These are phyloP conservation scores for Agriopis aurantiaria DNA, from an alignment of 2,888 invertebrate genomes.

Conservation along the genomic window DNA sequence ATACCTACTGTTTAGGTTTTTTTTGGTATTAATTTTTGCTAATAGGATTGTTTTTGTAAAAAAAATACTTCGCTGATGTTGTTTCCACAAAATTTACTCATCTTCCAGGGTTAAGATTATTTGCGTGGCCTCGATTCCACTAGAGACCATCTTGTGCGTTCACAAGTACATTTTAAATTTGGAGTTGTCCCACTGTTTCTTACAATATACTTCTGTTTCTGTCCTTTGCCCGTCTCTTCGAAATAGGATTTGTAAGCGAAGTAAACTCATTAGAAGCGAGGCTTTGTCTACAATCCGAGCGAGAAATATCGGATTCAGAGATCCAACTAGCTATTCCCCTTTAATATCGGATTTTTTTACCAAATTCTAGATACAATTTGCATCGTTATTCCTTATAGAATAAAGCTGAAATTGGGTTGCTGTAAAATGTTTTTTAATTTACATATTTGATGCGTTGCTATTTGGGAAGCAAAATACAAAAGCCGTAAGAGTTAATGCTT, in stretches of 20 bases:
- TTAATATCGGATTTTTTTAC: slow-evolving; percentile 36
- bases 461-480: slow-evolving; percentile 30
- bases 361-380: slow-evolving; percentile 21
- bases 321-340: slow-evolving; percentile 47
- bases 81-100: no score
- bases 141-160: no score
- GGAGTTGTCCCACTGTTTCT: slow-evolving; percentile 3
- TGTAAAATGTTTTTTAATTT: slow-evolving; percentile 25
- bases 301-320: slow-evolving; percentile 56
- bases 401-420: slow-evolving; percentile 21
- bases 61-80: not conserved
- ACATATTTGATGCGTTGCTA: slow-evolving; percentile 34
- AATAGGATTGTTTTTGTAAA: no score
- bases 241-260: slow-evolving; percentile 61
- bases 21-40: no score
- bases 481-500: slow-evolving; percentile 30
- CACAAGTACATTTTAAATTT: no score
- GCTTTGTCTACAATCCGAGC: slow-evolving; percentile 57
- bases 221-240: slow-evolving; percentile 29
- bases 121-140: no score
- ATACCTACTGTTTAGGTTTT: no score
- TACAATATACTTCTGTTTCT: not conserved
- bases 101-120: no score
- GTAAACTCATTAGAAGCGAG: slow-evolving; percentile 62
- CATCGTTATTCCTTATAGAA: slow-evolving; percentile 11